Base-by-base conservation (phyloP, 2,888 invertebrate species). In the Chaetoderma sp. region DNA sequence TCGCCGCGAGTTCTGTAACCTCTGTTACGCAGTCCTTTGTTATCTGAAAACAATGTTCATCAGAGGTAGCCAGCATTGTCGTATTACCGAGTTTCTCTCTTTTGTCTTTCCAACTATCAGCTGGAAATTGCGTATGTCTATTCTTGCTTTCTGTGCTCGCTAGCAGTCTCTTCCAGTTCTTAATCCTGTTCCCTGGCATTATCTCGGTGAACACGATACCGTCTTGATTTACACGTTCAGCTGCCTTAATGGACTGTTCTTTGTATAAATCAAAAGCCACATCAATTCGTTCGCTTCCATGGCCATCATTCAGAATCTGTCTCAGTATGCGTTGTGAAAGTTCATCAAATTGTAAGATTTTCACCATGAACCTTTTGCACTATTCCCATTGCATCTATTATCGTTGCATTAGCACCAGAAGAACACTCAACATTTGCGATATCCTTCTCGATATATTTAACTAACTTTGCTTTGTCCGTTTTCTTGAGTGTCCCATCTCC, bases 401-500 rank as follows among this genome's bases (percentile, higher is more conserved):
- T 36, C n/a, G 10, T 13, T 10, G 39, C 39, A n/a, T 10, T 10
- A 36, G 10, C 10, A n/a, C 39, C 39, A 10, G n/a, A n/a, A n/a
- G n/a, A 13, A 10, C 10, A 36, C n/a, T 36, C 39, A 36, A n/a
- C 39, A 13, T 10, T 10, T 13, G 39, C n/a, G 10, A 36, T n/a
- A 36, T 36, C n/a, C 10, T 36, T 36, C 39, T 36, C 10, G 10
- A 36, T 36, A 13, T n/a, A 10, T 36, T 36, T 36, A n/a, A 10
- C 39, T 13, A n/a, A 36, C 10, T n/a, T n/a, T 13, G 39, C 10
- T 36, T 36, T 36, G 39, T n/a, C n/a, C 10, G 39, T 36, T 36
- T 68, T 68, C 44, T 49, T 47, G n/a, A 63, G 44, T n/a, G 32
- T 30, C 13, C 66, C 68, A 39, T 68, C 61, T 21, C 56, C 58